A percentile compares a stretch with the other conserved stretches of the same genome.
Conservation (phyloP, 2,797 vertebrate species). For the Spinus olivaceus region DNA sequence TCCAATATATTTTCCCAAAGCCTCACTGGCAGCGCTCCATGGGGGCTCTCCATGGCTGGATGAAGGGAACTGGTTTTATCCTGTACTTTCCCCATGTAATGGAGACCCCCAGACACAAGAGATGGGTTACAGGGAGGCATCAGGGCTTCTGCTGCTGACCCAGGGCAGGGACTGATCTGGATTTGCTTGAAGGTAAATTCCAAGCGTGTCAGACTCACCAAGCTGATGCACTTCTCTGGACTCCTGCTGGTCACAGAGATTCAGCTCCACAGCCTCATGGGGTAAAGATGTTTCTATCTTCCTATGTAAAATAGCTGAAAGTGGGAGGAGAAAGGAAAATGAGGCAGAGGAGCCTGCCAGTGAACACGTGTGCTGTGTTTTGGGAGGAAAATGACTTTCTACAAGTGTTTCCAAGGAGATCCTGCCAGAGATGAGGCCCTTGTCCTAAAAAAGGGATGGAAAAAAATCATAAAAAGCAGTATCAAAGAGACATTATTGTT, state of each 20-base stretch:
- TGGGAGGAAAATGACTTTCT: not conserved
- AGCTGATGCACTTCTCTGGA: accelerated
- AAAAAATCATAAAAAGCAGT: not conserved
- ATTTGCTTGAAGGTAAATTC: not conserved
- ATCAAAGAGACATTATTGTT: not conserved
- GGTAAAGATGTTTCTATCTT: not conserved
- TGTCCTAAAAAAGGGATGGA: not conserved
- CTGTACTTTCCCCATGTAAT: accelerated
- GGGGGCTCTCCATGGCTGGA: not conserved
- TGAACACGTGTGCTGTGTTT: accelerated
- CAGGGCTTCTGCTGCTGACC: not conserved
- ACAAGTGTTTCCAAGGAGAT: constrained; percentile 42
- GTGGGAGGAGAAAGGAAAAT: not conserved
- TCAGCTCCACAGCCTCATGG: accelerated
- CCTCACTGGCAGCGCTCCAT: accelerated
- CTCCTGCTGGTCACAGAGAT: not conserved
- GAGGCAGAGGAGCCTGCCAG: not conserved
- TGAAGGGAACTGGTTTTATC: not conserved
- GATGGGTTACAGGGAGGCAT: not conserved
- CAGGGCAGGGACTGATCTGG: not conserved
- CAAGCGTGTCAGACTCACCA: accelerated
- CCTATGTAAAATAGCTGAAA: not conserved
- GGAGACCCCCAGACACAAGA: not conserved
- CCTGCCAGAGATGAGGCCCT: not conserved
- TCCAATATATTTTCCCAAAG: accelerated